Percentiles rank a stretch among this genome's conserved stretches.
Conservation (phyloP, 2,888 invertebrate genomes). For the Lampropteryx suffumata region DNA sequence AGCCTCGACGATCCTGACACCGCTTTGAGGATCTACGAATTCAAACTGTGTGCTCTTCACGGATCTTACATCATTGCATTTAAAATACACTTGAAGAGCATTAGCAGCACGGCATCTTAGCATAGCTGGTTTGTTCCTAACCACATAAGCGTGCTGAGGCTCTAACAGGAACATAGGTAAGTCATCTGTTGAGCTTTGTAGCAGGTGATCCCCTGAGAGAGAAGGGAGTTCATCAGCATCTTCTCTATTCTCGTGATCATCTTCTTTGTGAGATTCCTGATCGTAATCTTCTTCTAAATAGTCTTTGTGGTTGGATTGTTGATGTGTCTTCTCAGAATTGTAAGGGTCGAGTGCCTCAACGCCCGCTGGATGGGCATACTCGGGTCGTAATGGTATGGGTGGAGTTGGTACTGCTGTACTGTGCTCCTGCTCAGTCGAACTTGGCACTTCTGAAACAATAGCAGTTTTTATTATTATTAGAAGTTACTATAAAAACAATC, state of each 20-base stretch:
- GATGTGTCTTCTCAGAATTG: constrained; percentile 71
- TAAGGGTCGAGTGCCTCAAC: constrained; percentile 77
- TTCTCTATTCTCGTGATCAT: constrained; percentile 73
- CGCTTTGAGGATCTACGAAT: constrained; percentile 95
- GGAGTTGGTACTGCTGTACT: constrained; percentile 61
- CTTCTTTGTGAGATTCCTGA: constrained; percentile 71
- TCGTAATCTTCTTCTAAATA: constrained; percentile 79
- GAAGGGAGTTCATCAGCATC: constrained; percentile 77
- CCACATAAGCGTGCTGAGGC: constrained; percentile 94
- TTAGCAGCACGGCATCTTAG: constrained; percentile 95
- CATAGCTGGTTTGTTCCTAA: constrained; percentile 94
- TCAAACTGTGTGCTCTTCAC: constrained; percentile 88
- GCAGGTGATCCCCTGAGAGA: constrained; percentile 72
- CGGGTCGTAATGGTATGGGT: constrained; percentile 69
- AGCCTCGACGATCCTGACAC: constrained; percentile 93
- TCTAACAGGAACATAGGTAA: constrained; percentile 94
- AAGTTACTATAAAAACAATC: no score
- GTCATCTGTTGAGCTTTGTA: constrained; percentile 85
- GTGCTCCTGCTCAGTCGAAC: constrained; percentile 63
- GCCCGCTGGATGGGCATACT: constrained; percentile 76
- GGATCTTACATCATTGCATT: constrained; percentile 92
- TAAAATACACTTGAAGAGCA: constrained; percentile 93
- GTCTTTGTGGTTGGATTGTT: constrained; percentile 64
- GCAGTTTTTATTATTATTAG: no score
- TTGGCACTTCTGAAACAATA: constrained; percentile 70